These are phyloP conservation scores for Strigamia crassipes DNA, from an alignment of 2,888 invertebrate genomes.

Conservation along the genomic window DNA sequence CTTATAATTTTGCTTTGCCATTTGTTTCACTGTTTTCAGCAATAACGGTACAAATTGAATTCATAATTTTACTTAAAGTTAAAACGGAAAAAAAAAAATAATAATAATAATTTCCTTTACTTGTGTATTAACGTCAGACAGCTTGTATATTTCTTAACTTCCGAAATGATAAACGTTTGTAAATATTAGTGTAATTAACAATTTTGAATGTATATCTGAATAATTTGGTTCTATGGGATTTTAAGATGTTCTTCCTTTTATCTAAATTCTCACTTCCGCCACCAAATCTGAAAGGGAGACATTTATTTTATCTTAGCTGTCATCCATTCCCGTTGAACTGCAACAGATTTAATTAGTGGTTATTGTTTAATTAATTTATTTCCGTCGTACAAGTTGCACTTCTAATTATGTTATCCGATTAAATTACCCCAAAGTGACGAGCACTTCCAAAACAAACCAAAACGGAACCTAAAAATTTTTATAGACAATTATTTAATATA, in stretches of 20 bases:
- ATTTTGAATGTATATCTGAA: constrained; percentile 39
- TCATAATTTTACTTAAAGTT: background rate
- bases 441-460: background rate
- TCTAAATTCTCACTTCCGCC: constrained; percentile 25
- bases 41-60: constrained; percentile 3
- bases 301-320: background rate
- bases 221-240: constrained; percentile 31
- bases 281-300: constrained; percentile 15
- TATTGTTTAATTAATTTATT: constrained; percentile 34
- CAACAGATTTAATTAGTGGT: constrained; percentile 10
- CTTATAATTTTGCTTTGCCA: background rate
- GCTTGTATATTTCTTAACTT: constrained; percentile 38
- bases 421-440: background rate
- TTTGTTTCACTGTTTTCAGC: constrained; percentile 11
- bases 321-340: constrained; percentile 26
- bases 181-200: constrained; percentile 37
- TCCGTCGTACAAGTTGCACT: background rate
- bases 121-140: constrained; percentile 13
- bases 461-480: background rate
- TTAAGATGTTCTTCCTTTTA: constrained; percentile 15
- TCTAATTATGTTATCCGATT: background rate
- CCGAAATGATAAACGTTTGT: background rate
- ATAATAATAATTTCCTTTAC: background rate
- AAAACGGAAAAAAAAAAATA: background rate
- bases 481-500: background rate